Evolutionary conservation across 1,140 invertebrate genomes (phyloP).

Genomic region (Scaptomyza pallida): DNA sequence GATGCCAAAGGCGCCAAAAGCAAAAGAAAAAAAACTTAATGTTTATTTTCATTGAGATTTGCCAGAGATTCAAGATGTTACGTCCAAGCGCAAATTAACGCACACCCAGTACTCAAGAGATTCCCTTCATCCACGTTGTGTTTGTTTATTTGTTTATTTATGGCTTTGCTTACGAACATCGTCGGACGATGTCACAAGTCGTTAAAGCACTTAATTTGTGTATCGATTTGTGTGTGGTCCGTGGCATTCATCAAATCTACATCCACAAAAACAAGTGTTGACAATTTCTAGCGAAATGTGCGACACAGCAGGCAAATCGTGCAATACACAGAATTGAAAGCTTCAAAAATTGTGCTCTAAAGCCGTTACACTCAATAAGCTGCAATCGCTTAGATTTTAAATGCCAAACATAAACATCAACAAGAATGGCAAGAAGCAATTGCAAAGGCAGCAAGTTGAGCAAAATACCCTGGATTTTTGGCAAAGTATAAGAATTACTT

Average conservation of each 20-base stretch:
- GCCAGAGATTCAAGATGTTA: constrained; percentile 36
- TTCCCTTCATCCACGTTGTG: constrained; percentile 26
- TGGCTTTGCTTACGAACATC: constrained; percentile 7
- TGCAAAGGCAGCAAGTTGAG: not conserved
- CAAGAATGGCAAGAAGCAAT: not conserved
- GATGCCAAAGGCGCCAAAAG: constrained; percentile 15
- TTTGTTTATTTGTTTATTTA: constrained; percentile 44
- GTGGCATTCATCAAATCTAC: constrained; percentile 7
- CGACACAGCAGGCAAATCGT: constrained; percentile 39
- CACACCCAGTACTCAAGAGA: constrained; percentile 9
- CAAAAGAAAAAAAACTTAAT: constrained; percentile 34
- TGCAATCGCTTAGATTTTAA: constrained; percentile 56
- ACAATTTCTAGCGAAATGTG: constrained; percentile 20
- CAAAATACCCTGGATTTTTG: not conserved
- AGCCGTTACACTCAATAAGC: constrained; percentile 51
- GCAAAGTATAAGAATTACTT: no score
- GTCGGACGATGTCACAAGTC: constrained; percentile 32
- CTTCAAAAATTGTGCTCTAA: constrained; percentile 18
- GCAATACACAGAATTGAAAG: constrained; percentile 2
- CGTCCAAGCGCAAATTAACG: constrained; percentile 52
- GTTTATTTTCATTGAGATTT: constrained; percentile 54
- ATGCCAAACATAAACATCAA: constrained; percentile 53
- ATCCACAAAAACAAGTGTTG: constrained; percentile 19
- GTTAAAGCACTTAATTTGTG: constrained; percentile 62
- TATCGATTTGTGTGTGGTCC: constrained; percentile 28